These are phyloP conservation scores for Pachypanchax playfairii DNA, from an alignment of 2,113 vertebrate genomes.

Conservation along the genomic window DNA sequence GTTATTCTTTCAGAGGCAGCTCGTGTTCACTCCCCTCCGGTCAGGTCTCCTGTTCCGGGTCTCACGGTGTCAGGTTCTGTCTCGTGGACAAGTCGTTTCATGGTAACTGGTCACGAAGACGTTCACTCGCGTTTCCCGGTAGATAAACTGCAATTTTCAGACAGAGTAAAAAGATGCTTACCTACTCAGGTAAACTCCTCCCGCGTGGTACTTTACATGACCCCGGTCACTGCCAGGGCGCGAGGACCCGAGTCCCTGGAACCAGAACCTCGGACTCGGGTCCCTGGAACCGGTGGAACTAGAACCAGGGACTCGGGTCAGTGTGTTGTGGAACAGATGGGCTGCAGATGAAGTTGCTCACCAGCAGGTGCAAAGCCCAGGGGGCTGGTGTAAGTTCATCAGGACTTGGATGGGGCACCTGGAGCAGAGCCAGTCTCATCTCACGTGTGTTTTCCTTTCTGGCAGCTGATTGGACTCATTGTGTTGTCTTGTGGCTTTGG, in stretches of 20 bases:
- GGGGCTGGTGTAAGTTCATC: conserved; percentile 75
- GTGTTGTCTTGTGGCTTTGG: conserved; percentile 72
- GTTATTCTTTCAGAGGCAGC: too few species aligned
- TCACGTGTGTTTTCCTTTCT: conserved; percentile 72
- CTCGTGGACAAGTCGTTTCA: too few species aligned
- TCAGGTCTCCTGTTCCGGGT: too few species aligned
- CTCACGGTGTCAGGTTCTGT: conserved; percentile 63
- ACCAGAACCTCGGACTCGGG: too few species aligned
- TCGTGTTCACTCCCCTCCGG: too few species aligned
- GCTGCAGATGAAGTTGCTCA: conserved; percentile 69
- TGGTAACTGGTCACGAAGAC: too few species aligned
- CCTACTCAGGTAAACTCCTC: conserved; percentile 32
- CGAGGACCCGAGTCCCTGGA: too few species aligned
- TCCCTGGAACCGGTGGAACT: too few species aligned
- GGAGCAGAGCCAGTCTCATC: conserved; percentile 65
- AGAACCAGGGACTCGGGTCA: conserved; percentile 51
- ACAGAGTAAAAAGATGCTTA: too few species aligned
- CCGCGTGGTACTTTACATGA: neutral
- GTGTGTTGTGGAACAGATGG: conserved; percentile 67
- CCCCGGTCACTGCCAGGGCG: too few species aligned
- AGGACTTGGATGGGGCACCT: conserved; percentile 72
- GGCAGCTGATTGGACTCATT: conserved; percentile 72
- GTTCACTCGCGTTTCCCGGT: too few species aligned
- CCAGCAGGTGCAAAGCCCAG: conserved; percentile 78
- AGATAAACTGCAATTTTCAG: too few species aligned